Evolutionary conservation across 2,888 invertebrate genomes (phyloP).

Genomic region (Nasonovia ribisnigri): DNA sequence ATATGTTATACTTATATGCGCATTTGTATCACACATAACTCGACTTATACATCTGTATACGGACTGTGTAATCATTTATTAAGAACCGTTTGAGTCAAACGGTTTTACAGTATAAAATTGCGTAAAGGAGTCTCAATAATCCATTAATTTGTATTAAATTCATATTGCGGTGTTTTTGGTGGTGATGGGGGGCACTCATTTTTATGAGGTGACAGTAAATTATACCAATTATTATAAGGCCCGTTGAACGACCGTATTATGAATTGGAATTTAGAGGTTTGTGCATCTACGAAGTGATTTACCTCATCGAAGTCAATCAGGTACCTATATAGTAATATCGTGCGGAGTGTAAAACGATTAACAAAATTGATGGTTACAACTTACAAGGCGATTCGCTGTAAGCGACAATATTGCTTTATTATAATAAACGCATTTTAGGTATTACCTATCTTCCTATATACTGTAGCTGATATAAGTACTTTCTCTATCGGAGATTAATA

Average conservation of each 20-base stretch:
- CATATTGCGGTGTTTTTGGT: background rate
- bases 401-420: background rate
- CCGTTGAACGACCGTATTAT: background rate
- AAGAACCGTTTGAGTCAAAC: background rate
- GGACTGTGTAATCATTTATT: background rate
- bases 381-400: background rate
- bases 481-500: background rate
- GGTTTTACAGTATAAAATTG: background rate
- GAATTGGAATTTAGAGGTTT: background rate
- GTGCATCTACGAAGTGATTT: background rate
- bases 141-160: background rate
- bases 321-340: background rate
- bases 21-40: background rate
- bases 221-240: background rate
- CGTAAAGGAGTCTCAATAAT: background rate
- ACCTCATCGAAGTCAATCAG: background rate
- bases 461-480: background rate
- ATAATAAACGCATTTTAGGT: background rate
- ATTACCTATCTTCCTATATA: background rate
- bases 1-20: background rate
- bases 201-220: background rate
- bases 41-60: background rate
- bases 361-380: background rate
- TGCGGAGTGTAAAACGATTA: background rate
- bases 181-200: background rate